Conservation (phyloP, 2,797 vertebrate genomes). For the Sebastes cheni region DNA sequence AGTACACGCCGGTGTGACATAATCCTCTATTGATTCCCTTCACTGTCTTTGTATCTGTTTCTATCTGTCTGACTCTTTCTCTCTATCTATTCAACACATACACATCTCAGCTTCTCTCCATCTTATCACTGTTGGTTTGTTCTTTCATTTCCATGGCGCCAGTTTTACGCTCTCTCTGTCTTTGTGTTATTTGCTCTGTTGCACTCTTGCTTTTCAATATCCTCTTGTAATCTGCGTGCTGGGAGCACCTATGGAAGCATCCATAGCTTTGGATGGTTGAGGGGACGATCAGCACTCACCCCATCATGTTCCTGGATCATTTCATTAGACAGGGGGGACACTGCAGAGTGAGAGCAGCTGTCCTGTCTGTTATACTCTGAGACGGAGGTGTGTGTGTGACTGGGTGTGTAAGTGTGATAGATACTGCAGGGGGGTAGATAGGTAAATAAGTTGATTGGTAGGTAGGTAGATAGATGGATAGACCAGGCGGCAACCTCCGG, state of each 20-base stretch:
- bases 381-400: not conserved
- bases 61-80: conserved; percentile 18
- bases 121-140: conserved; percentile 23
- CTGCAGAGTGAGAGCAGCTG: conserved; percentile 22
- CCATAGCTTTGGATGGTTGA: conserved; percentile 24
- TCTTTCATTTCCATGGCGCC: conserved; percentile 20
- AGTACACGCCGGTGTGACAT: conserved; percentile 29
- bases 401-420: not conserved
- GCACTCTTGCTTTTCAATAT: conserved; percentile 35
- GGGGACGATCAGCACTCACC: conserved; percentile 28
- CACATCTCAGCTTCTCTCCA: conserved; percentile 3
- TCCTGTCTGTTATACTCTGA: not conserved
- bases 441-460: not conserved
- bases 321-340: conserved; percentile 53
- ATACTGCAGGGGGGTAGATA: not conserved
- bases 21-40: conserved; percentile 45
- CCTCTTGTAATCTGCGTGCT: conserved; percentile 32
- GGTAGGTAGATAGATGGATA: not conserved
- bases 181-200: conserved; percentile 13
- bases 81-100: not conserved
- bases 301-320: conserved; percentile 49
- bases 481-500: accelerated
- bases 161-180: not conserved
- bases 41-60: conserved; percentile 31
- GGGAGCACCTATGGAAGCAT: conserved; percentile 42